phyloP scores from a whole-genome alignment of 2,888 invertebrate species.

The Hirtodrosophila alboralis region DNA sequence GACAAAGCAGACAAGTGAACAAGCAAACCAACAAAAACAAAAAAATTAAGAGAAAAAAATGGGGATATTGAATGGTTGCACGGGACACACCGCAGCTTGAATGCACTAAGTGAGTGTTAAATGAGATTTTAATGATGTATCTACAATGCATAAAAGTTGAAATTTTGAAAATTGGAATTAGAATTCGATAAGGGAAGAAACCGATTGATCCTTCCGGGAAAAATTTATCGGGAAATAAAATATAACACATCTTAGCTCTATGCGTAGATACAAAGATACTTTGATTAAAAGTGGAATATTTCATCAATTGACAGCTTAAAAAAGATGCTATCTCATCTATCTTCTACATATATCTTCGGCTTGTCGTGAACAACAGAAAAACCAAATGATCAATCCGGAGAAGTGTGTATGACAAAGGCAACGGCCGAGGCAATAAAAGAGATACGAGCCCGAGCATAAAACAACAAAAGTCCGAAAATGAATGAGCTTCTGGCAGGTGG shows the following conservation, averaged over 20 bases:
- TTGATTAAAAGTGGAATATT: too few species aligned
- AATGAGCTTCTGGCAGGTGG: constrained; percentile 51
- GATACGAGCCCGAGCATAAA: constrained; percentile 55
- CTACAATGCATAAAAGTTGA: too few species aligned
- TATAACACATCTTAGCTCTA: too few species aligned
- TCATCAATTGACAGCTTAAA: too few species aligned
- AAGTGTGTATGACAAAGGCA: constrained; percentile 50
- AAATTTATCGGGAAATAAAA: too few species aligned
- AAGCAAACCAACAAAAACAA: constrained; percentile 9
- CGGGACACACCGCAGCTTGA: not conserved
- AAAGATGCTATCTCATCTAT: too few species aligned
- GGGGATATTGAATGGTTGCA: constrained; percentile 2
- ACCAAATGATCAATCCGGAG: constrained; percentile 13
- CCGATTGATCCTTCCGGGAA: too few species aligned
- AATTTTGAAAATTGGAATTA: too few species aligned
- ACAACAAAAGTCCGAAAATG: constrained; percentile 66
- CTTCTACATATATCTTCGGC: not conserved
- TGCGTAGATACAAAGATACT: too few species aligned
- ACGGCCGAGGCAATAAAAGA: constrained; percentile 61
- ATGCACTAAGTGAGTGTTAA: constrained; percentile 12
- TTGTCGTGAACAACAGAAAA: constrained; percentile 3
- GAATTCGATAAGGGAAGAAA: too few species aligned
- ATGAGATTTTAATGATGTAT: too few species aligned
- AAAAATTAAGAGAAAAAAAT: constrained; percentile 9
- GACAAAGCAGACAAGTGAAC: constrained; percentile 42